Percentiles rank a stretch among this genome's conserved stretches.
Conservation (phyloP, 1,140 invertebrate species). For the Ceratina calcarata region DNA sequence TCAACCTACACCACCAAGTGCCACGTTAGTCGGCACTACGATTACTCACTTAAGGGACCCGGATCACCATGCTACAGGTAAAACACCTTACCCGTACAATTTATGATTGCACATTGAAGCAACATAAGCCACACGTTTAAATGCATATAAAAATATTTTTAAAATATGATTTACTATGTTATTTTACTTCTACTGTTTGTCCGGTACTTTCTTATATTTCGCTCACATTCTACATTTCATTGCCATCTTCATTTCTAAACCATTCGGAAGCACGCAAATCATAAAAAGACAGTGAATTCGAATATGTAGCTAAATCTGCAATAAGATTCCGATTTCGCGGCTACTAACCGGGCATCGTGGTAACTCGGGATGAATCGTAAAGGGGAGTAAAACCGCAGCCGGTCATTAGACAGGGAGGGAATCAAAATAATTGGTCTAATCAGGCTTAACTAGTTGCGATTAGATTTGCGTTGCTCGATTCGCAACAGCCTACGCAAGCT, state of each 20-base stretch:
- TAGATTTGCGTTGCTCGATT: slow-evolving; percentile 78
- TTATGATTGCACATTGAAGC: too few relatives aligned
- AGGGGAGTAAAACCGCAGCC: slow-evolving; percentile 58
- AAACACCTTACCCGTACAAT: not conserved
- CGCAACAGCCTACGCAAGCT: slow-evolving; percentile 73
- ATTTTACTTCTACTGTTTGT: too few relatives aligned
- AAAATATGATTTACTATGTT: too few relatives aligned
- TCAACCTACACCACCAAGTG: slow-evolving; percentile 79
- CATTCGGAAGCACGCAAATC: too few relatives aligned
- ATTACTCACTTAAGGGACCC: slow-evolving; percentile 78
- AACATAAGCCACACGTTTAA: too few relatives aligned
- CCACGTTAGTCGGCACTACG: slow-evolving; percentile 80
- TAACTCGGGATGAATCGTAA: not conserved
- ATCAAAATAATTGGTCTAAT: slow-evolving; percentile 80
- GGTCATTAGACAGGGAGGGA: slow-evolving; percentile 75
- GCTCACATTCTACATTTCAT: too few relatives aligned
- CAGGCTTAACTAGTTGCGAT: slow-evolving; percentile 78
- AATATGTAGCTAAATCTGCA: too few relatives aligned
- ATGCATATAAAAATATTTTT: too few relatives aligned
- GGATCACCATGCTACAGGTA: slow-evolving; percentile 78
- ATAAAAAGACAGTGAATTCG: too few relatives aligned
- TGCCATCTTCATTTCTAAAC: too few relatives aligned
- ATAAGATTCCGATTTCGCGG: too few relatives aligned
- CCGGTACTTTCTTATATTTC: too few relatives aligned
- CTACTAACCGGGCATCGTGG: not conserved